Evolutionary conservation across 2,888 invertebrate genomes (phyloP).

Genomic region (Pilophorus perplexus): DNA sequence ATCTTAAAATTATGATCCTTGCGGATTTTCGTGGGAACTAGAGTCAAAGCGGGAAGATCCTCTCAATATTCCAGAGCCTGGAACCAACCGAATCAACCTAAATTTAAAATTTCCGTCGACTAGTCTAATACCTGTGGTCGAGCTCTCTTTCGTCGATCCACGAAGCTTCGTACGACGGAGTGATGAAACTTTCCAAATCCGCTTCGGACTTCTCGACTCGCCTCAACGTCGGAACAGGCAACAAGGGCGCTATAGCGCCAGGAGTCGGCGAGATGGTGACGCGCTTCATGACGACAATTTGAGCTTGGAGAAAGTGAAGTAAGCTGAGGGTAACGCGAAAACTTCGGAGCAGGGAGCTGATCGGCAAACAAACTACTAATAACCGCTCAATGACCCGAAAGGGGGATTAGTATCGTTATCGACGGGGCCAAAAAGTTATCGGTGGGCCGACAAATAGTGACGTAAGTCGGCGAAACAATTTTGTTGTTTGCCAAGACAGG

Average conservation of each 20-base stretch:
- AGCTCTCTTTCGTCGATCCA: slow-evolving; percentile 61
- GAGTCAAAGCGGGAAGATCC: no score
- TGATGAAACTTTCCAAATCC: slow-evolving; percentile 60
- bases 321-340: background rate
- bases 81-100: no score
- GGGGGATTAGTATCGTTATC: slow-evolving; percentile 14
- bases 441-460: background rate
- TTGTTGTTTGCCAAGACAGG: no score
- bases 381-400: background rate
- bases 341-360: background rate
- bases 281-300: slow-evolving; percentile 9
- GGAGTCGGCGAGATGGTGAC: slow-evolving; percentile 31
- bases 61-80: no score
- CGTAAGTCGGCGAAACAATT: background rate
- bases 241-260: slow-evolving; percentile 5
- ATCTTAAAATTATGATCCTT: no score
- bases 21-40: no score
- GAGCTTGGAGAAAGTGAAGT: background rate
- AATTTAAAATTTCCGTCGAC: no score
- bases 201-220: slow-evolving; percentile 53
- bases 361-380: slow-evolving; percentile 2
- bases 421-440: slow-evolving; percentile 31
- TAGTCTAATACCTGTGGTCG: slow-evolving; percentile 65
- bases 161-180: slow-evolving; percentile 53
- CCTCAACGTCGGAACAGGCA: slow-evolving; percentile 22